These are phyloP conservation scores for Ceriagrion tenellum DNA, from an alignment of 2,888 invertebrate genomes.

Conservation along the genomic window DNA sequence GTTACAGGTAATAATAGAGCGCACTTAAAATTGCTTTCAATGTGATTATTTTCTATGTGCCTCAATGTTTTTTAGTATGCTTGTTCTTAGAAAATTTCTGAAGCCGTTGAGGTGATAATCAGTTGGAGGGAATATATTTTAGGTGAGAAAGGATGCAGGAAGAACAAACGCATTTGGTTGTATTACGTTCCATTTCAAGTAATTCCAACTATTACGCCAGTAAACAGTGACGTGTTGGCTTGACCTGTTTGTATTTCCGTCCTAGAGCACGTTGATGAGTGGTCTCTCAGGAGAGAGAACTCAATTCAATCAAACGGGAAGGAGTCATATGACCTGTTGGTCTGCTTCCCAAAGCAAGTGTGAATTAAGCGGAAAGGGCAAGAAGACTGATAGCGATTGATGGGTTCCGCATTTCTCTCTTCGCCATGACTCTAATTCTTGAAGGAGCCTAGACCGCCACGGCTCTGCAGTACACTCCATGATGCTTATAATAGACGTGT, in stretches of 20 bases:
- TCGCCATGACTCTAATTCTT: neutral
- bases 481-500: too few species aligned
- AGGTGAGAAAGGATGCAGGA: too few species aligned
- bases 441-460: neutral
- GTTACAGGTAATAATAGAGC: too few species aligned
- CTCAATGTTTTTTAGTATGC: too few species aligned
- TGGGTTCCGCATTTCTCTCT: neutral
- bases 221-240: neutral
- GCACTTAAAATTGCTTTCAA: too few species aligned
- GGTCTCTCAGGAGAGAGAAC: neutral
- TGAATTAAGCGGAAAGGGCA: neutral
- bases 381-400: neutral
- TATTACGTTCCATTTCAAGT: neutral
- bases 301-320: neutral
- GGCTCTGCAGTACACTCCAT: neutral
- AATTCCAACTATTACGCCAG: neutral
- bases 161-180: too few species aligned
- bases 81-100: too few species aligned
- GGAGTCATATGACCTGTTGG: constrained; percentile 16
- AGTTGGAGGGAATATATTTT: too few species aligned
- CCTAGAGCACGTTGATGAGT: neutral
- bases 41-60: too few species aligned
- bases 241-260: neutral
- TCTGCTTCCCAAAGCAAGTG: neutral
- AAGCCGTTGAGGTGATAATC: too few species aligned